phyloP scores from a whole-genome alignment of 2,797 vertebrate species.

The Psittacula derbiana region DNA sequence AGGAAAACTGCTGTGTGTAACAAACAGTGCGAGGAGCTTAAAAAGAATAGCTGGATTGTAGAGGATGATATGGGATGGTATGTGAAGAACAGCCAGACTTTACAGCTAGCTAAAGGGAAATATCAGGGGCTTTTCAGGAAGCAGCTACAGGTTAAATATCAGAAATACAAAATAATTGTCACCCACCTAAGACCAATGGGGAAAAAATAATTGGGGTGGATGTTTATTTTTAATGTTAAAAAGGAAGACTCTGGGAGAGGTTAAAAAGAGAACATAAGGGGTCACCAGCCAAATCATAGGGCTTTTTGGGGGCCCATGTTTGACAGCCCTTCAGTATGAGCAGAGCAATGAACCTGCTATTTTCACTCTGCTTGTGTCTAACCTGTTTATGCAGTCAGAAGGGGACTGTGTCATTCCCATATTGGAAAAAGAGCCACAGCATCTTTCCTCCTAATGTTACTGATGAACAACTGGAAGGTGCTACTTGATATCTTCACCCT shows the following conservation, averaged over 20 bases:
- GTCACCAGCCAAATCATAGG: not conserved
- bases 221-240: not conserved
- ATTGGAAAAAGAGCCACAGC: fast-evolving
- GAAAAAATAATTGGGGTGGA: not conserved
- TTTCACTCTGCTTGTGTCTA: not conserved
- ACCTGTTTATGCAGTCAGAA: not conserved
- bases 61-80: not conserved
- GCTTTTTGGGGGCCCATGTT: not conserved
- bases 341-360: fast-evolving
- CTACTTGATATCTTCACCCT: not conserved
- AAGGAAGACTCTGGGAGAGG: fast-evolving
- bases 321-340: not conserved
- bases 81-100: not conserved
- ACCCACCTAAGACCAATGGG: not conserved
- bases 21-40: not conserved
- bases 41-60: not conserved
- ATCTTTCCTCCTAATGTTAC: not conserved
- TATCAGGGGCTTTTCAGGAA: not conserved
- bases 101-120: not conserved
- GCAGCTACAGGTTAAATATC: not conserved
- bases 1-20: not conserved
- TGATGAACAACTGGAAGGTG: not conserved
- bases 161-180: not conserved
- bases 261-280: not conserved
- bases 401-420: not conserved